These are phyloP conservation scores for Synanceia verrucosa DNA, from an alignment of 2,797 vertebrate genomes.

Conservation along the genomic window DNA sequence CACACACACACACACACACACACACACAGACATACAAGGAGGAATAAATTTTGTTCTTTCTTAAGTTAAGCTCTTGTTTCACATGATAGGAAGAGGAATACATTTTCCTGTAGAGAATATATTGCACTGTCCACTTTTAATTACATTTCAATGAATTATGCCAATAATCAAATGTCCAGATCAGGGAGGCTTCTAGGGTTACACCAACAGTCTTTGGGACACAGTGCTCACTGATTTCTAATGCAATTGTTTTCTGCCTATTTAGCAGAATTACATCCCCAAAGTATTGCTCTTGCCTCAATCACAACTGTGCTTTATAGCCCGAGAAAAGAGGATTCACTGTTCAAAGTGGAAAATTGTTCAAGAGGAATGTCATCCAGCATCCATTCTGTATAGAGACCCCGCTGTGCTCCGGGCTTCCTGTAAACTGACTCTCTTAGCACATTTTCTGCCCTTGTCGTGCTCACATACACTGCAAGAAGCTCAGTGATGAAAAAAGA, in stretches of 20 bases:
- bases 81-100: neutral
- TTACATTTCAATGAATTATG: constrained; percentile 24
- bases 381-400: constrained; percentile 40
- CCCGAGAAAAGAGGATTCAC: constrained; percentile 39
- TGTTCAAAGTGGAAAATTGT: constrained; percentile 57
- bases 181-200: neutral
- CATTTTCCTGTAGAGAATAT: constrained; percentile 1
- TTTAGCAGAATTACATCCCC: constrained; percentile 7
- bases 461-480: neutral
- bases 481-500: constrained; percentile 1
- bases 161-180: constrained; percentile 16
- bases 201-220: neutral
- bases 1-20: neutral
- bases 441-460: constrained; percentile 7
- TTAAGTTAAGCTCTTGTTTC: neutral
- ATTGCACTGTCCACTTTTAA: constrained; percentile 22
- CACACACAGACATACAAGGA: constrained; percentile 14
- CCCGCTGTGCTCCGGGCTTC: constrained; percentile 38
- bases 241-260: constrained; percentile 29
- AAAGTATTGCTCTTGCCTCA: constrained; percentile 12
- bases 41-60: neutral
- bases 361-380: constrained; percentile 49
- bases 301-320: constrained; percentile 34
- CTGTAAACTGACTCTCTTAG: constrained; percentile 23
- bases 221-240: constrained; percentile 35